Evolutionary conservation across 23 tunicate species (phyloP), one percentile per base, ranked within the genome.

Genomic region (Halocynthia aurantium): DNA sequence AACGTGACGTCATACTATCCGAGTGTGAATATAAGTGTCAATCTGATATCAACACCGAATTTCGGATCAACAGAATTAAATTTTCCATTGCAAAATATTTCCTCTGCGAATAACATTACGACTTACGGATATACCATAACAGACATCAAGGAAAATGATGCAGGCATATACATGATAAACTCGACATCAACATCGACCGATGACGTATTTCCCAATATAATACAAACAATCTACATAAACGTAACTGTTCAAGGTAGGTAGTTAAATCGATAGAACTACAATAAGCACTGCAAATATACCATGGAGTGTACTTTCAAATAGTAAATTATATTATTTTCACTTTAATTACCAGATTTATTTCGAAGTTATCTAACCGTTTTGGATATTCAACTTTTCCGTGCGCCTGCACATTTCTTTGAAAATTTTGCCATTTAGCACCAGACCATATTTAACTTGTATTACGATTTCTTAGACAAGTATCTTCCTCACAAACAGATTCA

Each of bases 171-270:
- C 49, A 65, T 49, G 9, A 65, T 65, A 40, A 11, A 15, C 15
- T 65, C 70, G 0, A 11, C n/a, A n/a, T n/a, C n/a, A n/a, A n/a
- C 15, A 15, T 65, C 70, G n/a, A 15, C 9, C 31, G 19, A 15
- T 11, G 70, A 65, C 0, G n/a, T 65, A 8, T 65, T 20, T 65
- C 70, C 70, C 15, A 15, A 65, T 65, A 65, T 65, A 20, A 65
- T 1, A 10, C 18, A 65, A 11, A 0, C 15, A 9, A 10, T 65
- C 19, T 0, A 11, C 19, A 9, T 65, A 8, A 15, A 65, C 18
- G 10, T 65, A 65, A 11, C 10, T 20, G 31, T 65, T 6, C 2
- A 65, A 65, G 70, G 70, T 65, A 65, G 5, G 22, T 8, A 10
- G 15, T 20, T 65, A 20, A 20, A 65, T 65, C 0, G n/a, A n/a